phyloP scores from a whole-genome alignment of 2,888 invertebrate species.

The Caenorhabditis sp. region DNA sequence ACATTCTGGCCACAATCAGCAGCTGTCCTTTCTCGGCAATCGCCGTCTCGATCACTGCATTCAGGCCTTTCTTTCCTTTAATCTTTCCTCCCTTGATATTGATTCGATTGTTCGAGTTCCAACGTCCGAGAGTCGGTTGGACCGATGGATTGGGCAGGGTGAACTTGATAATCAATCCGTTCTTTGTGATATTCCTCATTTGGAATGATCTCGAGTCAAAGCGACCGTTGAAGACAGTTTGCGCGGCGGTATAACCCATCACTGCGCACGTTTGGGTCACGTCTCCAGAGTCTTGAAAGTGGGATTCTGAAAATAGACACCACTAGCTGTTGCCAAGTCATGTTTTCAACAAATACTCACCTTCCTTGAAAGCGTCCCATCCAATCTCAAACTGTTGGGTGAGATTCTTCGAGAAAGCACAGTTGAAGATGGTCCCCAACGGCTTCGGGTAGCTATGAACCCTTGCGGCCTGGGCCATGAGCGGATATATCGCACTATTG shows the following conservation, averaged over 20 bases:
- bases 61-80: neutral
- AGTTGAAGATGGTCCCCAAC: slow-evolving; percentile 6
- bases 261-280: slow-evolving; percentile 4
- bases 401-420: neutral
- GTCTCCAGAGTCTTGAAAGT: neutral
- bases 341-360: too few relatives aligned
- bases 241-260: slow-evolving; percentile 5
- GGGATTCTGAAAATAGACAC: too few relatives aligned
- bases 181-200: neutral
- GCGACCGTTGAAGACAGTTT: neutral
- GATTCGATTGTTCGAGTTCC: slow-evolving; percentile 9
- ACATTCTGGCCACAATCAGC: slow-evolving; percentile 13
- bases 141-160: neutral
- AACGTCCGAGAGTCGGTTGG: neutral
- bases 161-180: neutral
- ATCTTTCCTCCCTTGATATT: neutral
- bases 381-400: neutral
- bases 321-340: neutral
- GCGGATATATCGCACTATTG: neutral
- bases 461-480: neutral
- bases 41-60: slow-evolving; percentile 6
- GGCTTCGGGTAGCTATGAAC: slow-evolving; percentile 5
- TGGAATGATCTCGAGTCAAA: slow-evolving; percentile 13
- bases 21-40: neutral
- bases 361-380: neutral